These are phyloP conservation scores for Ptychoptera albimana DNA, from an alignment of 2,888 invertebrate genomes.

Conservation along the genomic window DNA sequence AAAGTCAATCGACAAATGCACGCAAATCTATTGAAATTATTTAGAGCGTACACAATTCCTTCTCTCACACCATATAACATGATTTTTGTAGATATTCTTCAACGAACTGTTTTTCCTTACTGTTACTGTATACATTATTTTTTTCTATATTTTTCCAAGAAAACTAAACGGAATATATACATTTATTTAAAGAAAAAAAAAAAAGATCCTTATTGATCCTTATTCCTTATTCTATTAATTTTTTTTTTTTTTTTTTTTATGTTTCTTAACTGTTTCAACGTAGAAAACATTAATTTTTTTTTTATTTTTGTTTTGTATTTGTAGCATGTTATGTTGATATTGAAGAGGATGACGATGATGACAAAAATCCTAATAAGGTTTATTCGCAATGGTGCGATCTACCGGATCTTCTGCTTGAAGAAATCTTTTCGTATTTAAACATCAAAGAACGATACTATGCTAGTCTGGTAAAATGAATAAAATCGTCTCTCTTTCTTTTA, in stretches of 20 bases:
- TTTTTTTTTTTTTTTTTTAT: not conserved
- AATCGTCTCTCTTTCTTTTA: not conserved
- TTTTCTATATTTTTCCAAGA: too few relatives aligned
- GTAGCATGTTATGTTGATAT: constrained; percentile 36
- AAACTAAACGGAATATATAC: too few relatives aligned
- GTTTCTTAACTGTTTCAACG: not conserved
- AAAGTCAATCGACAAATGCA: too few relatives aligned
- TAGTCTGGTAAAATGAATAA: constrained; percentile 41
- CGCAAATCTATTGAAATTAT: too few relatives aligned
- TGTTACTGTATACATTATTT: too few relatives aligned
- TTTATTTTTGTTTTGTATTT: not conserved
- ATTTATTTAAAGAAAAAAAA: not conserved
- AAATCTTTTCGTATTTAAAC: constrained; percentile 49
- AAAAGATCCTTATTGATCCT: not conserved
- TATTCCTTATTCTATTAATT: not conserved
- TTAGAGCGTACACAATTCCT: too few relatives aligned
- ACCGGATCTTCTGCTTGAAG: constrained; percentile 57
- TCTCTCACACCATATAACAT: too few relatives aligned
- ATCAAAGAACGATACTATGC: constrained; percentile 57
- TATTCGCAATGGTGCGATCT: constrained; percentile 45
- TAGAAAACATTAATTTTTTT: not conserved
- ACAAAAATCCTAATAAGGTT: constrained; percentile 25
- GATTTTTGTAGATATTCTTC: too few relatives aligned
- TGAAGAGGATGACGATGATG: constrained; percentile 26
- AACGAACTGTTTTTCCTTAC: too few relatives aligned